phyloP scores from a whole-genome alignment of 2,113 vertebrate species.

The Notiomystis cincta region DNA sequence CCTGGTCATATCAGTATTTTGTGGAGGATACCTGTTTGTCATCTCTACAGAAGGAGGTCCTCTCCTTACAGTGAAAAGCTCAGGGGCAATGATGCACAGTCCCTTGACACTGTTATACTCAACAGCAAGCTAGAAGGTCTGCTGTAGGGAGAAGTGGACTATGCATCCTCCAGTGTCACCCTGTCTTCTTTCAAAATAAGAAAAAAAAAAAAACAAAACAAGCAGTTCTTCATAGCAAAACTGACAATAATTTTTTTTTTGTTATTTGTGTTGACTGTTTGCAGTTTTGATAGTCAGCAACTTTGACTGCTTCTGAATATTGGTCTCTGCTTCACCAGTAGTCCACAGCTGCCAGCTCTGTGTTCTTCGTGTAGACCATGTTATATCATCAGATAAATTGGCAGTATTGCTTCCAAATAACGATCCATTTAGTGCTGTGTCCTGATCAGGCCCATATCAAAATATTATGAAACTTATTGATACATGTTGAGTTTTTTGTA shows the following conservation, averaged over 20 bases:
- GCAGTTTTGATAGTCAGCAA: background rate
- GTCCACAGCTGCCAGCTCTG: background rate
- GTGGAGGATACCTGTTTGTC: background rate
- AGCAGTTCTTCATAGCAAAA: background rate
- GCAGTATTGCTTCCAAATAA: background rate
- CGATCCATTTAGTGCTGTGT: background rate
- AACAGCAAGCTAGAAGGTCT: background rate
- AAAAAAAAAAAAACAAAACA: background rate
- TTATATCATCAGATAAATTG: background rate
- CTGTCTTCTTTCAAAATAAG: background rate
- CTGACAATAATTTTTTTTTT: background rate
- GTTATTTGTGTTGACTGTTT: background rate
- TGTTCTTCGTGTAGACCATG: background rate
- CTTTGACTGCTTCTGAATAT: background rate
- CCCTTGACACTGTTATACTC: background rate
- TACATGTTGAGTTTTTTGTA: background rate
- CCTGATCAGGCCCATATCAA: background rate
- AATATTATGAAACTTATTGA: background rate
- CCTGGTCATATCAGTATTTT: background rate
- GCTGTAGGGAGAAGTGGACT: accelerated
- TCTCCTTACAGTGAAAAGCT: background rate
- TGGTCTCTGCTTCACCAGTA: background rate
- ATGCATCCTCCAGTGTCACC: background rate
- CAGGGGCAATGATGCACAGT: background rate
- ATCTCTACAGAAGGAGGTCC: background rate